These are phyloP conservation scores for Campoletis sonorensis DNA, from an alignment of 1,140 invertebrate genomes.

Conservation along the genomic window DNA sequence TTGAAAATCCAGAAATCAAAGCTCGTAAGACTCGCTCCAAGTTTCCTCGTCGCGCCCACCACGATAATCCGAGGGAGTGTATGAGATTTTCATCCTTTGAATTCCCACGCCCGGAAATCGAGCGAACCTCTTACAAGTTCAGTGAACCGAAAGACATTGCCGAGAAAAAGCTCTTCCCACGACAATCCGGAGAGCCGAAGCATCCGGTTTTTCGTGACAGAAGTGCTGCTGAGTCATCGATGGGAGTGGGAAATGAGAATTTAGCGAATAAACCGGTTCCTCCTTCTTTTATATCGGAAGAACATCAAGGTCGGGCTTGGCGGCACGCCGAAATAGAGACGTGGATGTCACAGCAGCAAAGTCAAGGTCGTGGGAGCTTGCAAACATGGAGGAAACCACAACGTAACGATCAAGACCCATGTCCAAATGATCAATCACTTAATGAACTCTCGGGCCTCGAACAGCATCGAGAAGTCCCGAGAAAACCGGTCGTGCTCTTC, in stretches of 20 bases:
- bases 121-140: background rate
- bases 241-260: background rate
- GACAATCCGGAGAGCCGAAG: background rate
- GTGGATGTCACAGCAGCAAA: background rate
- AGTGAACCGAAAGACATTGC: background rate
- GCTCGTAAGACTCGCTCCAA: background rate
- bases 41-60: background rate
- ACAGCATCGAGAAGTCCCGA: background rate
- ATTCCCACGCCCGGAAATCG: background rate
- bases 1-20: background rate
- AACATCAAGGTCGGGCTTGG: background rate
- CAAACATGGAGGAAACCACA: background rate
- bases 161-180: background rate
- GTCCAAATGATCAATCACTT: background rate
- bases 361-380: background rate
- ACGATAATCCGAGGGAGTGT: background rate
- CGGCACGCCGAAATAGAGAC: background rate
- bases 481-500: slow-evolving; percentile 23
- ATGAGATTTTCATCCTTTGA: slow-evolving; percentile 11
- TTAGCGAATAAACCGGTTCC: background rate
- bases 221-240: background rate
- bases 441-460: background rate
- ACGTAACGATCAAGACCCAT: background rate
- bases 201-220: background rate
- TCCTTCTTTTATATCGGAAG: background rate